A percentile compares a stretch with the other conserved stretches of the same genome.
Evolutionary conservation across 2,113 vertebrate species (phyloP).

Genomic region (Agelaius phoeniceus): DNA sequence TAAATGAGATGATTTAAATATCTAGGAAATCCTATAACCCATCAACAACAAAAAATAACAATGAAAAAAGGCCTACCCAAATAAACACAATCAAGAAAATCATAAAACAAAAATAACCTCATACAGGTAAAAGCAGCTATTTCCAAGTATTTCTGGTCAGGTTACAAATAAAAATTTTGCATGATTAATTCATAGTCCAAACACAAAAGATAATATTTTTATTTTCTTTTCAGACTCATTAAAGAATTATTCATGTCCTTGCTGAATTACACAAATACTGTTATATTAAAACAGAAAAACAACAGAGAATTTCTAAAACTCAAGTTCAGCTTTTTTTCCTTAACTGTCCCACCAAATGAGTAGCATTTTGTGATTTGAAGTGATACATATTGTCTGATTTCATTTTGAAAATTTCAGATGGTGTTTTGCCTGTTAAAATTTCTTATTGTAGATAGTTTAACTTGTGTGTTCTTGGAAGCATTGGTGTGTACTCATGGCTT

Average conservation of each 20-base stretch:
- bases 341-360: neutral
- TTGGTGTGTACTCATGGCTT: neutral
- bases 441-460: fast-evolving
- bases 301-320: neutral
- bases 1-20: neutral
- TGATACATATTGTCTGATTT: neutral
- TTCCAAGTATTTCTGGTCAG: neutral
- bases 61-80: neutral
- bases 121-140: neutral
- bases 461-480: neutral
- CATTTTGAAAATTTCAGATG: neutral
- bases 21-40: neutral
- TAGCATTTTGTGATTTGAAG: neutral
- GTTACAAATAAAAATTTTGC: neutral
- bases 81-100: neutral
- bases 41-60: neutral
- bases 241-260: neutral
- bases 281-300: no score
- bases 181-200: neutral
- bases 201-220: neutral
- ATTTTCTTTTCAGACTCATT: neutral
- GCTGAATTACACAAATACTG: no score
- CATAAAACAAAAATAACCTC: neutral
- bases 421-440: neutral
- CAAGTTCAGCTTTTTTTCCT: neutral